These are phyloP conservation scores for Moxostoma hubbsi DNA, from an alignment of 2,797 vertebrate species.

Conservation along the genomic window DNA sequence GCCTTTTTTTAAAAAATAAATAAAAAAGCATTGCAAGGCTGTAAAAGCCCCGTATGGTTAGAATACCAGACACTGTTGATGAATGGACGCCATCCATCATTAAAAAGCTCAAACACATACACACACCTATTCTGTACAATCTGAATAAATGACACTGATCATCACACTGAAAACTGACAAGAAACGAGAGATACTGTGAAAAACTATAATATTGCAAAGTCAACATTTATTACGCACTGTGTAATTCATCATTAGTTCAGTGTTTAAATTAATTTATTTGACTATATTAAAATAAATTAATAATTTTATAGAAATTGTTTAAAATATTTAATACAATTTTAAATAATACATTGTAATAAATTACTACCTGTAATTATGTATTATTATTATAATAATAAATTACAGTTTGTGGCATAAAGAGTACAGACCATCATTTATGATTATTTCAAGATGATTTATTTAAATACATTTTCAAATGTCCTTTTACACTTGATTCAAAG, in stretches of 20 bases:
- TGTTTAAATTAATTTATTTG: background rate
- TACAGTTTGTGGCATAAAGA: too few species aligned
- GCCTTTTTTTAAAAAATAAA: slow-evolving; percentile 61
- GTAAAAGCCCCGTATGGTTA: slow-evolving; percentile 76
- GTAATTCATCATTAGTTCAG: background rate
- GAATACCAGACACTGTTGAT: slow-evolving; percentile 71
- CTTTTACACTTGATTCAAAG: background rate
- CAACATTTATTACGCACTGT: background rate
- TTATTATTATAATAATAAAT: background rate
- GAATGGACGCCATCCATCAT: slow-evolving; percentile 69
- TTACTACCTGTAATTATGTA: background rate
- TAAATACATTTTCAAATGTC: background rate
- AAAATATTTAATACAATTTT: background rate
- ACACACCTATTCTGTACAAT: slow-evolving; percentile 24
- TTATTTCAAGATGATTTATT: background rate
- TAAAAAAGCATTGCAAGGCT: slow-evolving; percentile 65
- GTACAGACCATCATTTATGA: background rate
- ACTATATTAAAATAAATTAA: background rate
- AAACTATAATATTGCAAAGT: background rate
- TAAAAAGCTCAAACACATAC: slow-evolving; percentile 56
- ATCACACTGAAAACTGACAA: background rate
- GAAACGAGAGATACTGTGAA: background rate
- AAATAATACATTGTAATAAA: background rate
- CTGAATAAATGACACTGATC: background rate
- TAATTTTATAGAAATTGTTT: background rate